Evolutionary conservation across 2,888 invertebrate genomes (phyloP), one percentile per base, ranked within the genome.

Genomic region (Drosophila nr. medialis): DNA sequence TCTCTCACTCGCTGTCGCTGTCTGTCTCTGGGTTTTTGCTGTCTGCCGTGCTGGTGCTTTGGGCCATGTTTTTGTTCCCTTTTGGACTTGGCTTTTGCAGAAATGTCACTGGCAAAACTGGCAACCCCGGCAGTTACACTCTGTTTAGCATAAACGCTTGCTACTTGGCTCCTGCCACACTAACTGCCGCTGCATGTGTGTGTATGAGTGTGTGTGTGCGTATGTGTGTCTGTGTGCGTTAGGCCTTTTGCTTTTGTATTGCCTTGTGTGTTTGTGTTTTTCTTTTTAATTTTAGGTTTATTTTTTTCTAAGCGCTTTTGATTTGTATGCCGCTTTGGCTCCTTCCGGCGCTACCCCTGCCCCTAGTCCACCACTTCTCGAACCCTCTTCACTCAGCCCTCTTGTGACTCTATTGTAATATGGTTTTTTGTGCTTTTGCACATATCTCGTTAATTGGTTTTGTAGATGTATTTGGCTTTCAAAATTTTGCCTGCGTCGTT

Each of bases 121-220:
- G 89, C 89, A 84, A 89, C 89, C 90, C 85, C 87, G 83, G 85
- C 87, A 90, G 89, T 89, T 89, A 89, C 89, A 89, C 90, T 89
- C 89, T 88, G 88, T 85, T 90, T 89, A 89, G 86, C 89, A 89
- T 86, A 90, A 88, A 84, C 86, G 87, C 80, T 90, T 90, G 90
- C 90, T 89, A 89, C 86, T 86, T 89, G 86, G 83, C 88, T 89
- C 85, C 82, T 78, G 77, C 75, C 78, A 80, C 56, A 55, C 55
- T 36, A 27, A 63, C 45, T 29, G 29, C 18, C 29, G 11, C 27
- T 50, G 36, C 27, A 24, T n/a, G 21, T 54, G 48, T 53, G 27
- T 34, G 10, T 59, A 42, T 54, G n/a, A n/a, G 11, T 63, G 34
- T 49, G 10, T 49, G 13, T 59, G 30, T 62, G 38, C 65, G 1